Base-by-base conservation (phyloP, 64 coral and sea anemone genomes). In the Pocillopora damicornis region DNA sequence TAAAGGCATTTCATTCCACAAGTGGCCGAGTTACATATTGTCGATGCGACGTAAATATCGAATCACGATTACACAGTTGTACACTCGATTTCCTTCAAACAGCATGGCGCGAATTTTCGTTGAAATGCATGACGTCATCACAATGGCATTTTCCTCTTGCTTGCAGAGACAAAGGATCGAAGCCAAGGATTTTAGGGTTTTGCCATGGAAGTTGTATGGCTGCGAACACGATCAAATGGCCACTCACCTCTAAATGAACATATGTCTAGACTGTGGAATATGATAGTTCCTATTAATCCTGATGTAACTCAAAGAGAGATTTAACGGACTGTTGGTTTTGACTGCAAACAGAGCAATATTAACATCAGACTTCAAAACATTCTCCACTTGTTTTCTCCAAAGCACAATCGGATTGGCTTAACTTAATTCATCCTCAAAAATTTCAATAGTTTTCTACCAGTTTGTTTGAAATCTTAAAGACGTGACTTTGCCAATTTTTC, bases 41-140 rank as follows among this genome's bases (percentile, higher is more conserved):
- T 58, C 65, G 18, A 26, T 85, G 45, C 65, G 68, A 85, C 45
- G 10, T 20, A 85, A 85, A 85, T 85, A 83, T 83, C 51, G 9
- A 36, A 65, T 10, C 60, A n/a, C 14, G 61, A 8, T 38, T 23
- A 18, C 37, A 14, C 38, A 26, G 81, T 22, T 36, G 37, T 83
- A 16, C 20, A 56, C 71, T 37, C 37, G 22, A 25, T 25, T 23
- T 25, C 25, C 25, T 73, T 42, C 72, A 20, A 15, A 25, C 36
- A 75, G 18, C 81, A 66, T 66, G 38, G 81, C 65, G 63, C 65
- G n/a, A 22, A 77, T 72, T 85, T 85, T 65, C 36, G 7, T 36
- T 67, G 63, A 59, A n/a, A 22, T 57, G 63, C 23, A 45, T 85
- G 81, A 85, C 81, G 81, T 85, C 81, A 85, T 79, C 81, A 68